phyloP scores from a whole-genome alignment of 2,113 vertebrate genomes.

The Panthera uncia region DNA sequence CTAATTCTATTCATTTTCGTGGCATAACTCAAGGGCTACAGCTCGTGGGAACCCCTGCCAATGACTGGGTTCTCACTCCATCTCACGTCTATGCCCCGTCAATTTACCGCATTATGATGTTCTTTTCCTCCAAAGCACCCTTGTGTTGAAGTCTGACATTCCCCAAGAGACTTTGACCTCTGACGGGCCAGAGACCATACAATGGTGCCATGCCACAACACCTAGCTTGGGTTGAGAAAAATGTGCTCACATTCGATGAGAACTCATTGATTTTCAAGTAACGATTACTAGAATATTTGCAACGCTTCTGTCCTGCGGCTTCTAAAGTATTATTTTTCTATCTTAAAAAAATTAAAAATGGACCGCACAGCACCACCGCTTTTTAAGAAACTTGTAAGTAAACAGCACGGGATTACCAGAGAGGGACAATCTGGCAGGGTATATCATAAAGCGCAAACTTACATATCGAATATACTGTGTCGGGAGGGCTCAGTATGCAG shows the following conservation, averaged over 20 bases:
- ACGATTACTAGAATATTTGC: background rate
- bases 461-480: background rate
- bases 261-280: background rate
- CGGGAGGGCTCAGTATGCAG: background rate
- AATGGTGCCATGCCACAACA: background rate
- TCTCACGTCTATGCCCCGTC: background rate
- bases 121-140: background rate
- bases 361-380: background rate
- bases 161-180: background rate
- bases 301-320: background rate
- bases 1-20: background rate
- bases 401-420: background rate
- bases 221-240: background rate
- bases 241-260: background rate
- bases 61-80: background rate
- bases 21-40: background rate
- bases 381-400: slow-evolving; percentile 4
- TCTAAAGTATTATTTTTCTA: slow-evolving; percentile 2
- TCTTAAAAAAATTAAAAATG: slow-evolving; percentile 18
- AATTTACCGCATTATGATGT: background rate
- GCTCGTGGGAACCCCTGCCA: background rate
- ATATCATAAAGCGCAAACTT: background rate
- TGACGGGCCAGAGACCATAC: background rate
- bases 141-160: background rate
- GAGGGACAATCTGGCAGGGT: background rate